Percentiles rank a stretch among this genome's conserved stretches.
Evolutionary conservation across 2,113 vertebrate genomes (phyloP).

Genomic region (Oreamnos americanus): DNA sequence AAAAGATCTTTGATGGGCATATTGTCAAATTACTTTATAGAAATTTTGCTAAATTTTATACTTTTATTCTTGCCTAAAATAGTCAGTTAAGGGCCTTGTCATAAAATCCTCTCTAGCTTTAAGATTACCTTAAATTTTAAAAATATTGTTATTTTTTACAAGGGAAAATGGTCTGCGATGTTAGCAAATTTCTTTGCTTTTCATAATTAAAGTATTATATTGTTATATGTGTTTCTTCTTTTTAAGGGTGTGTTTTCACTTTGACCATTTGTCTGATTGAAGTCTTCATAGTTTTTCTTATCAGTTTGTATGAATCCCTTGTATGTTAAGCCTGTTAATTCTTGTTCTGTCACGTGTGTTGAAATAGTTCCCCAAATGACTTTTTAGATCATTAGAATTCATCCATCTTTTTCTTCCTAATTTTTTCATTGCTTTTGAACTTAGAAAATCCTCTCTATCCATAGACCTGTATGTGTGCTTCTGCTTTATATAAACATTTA

Average conservation of each 20-base stretch:
- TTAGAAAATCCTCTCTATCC: background rate
- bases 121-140: background rate
- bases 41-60: slow-evolving; percentile 5
- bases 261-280: background rate
- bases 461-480: background rate
- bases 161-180: background rate
- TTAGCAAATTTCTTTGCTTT: background rate
- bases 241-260: background rate
- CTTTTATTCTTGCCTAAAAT: background rate
- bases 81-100: background rate
- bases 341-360: background rate
- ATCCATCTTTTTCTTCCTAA: background rate
- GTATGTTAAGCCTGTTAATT: background rate
- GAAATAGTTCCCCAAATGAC: background rate
- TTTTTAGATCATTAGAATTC: background rate
- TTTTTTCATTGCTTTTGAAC: background rate
- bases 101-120: background rate
- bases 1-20: background rate
- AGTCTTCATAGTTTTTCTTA: background rate
- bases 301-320: background rate
- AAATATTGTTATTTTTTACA: background rate
- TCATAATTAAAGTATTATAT: background rate
- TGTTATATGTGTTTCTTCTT: background rate
- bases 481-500: background rate
- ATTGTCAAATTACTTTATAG: background rate